A percentile compares a stretch with the other conserved stretches of the same genome.
Conservation (phyloP, 2,888 invertebrate species). For the Nipponacmea schrenckii region DNA sequence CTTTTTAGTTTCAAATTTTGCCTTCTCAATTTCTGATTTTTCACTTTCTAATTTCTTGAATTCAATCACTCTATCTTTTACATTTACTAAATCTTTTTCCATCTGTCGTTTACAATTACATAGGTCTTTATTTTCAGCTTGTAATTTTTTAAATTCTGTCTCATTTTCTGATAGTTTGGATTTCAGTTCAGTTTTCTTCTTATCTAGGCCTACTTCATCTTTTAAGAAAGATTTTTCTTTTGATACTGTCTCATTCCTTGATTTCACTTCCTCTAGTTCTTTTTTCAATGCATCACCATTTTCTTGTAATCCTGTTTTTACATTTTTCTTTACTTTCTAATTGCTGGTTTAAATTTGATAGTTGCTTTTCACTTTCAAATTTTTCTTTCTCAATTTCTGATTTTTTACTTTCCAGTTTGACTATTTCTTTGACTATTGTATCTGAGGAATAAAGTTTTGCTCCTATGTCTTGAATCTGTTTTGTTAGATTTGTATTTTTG, state of each 20-base stretch:
- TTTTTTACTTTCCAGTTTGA: slow-evolving; percentile 21
- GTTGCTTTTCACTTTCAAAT: too few relatives aligned
- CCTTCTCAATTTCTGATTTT: too few relatives aligned
- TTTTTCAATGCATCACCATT: too few relatives aligned
- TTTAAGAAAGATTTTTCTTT: too few relatives aligned
- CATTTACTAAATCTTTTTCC: slow-evolving; percentile 15
- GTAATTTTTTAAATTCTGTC: neutral
- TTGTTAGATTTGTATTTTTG: too few relatives aligned
- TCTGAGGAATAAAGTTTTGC: neutral
- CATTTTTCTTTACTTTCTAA: too few relatives aligned
- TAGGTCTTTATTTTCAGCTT: slow-evolving; percentile 1
- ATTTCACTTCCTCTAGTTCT: too few relatives aligned
- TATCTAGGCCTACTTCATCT: too few relatives aligned
- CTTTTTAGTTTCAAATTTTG: too few relatives aligned
- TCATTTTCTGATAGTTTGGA: slow-evolving; percentile 2
- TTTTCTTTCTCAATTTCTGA: slow-evolving; percentile 18
- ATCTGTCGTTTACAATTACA: slow-evolving; percentile 12
- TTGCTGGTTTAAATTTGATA: too few relatives aligned
- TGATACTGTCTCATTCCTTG: too few relatives aligned
- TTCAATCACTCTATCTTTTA: slow-evolving; percentile 20
- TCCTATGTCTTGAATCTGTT: neutral
- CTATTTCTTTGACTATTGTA: neutral
- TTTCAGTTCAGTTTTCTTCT: slow-evolving; percentile 23
- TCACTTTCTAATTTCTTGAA: slow-evolving; percentile 23
- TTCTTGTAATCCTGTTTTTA: too few relatives aligned